Evolutionary conservation across 2,113 vertebrate species (phyloP), one percentile per base, ranked within the genome.

Genomic region (Nyctibius bracteatus): DNA sequence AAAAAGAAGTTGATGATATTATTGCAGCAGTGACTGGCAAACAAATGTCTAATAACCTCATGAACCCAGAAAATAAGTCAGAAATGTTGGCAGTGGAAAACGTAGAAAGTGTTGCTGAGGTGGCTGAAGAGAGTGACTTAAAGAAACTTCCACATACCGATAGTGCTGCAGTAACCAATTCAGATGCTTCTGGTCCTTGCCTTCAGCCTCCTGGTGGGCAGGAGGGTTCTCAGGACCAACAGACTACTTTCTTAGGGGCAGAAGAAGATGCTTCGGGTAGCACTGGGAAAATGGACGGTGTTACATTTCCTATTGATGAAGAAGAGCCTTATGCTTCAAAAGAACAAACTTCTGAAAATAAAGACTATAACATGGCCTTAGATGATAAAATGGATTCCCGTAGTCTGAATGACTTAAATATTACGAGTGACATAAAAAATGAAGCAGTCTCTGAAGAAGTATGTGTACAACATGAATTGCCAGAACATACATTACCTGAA

Each of bases 21-120:
- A 80, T 94, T 59, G 95, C 97, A 66, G 63, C 86, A 82, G 77
- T 82, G 80, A 84, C 91, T 80, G 95, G 94, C 43, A 94, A 94
- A 70, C 95, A 95, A 78, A 72, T 1, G 3, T 35, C 51, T 27
- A 28, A 71, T 83, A n/a, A 77, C 18, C 25, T 83, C 18, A 31
- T 6, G 8, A 43, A 59, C n/a, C 66, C 59, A 51, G 81, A 72
- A n/a, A 54, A 46, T 30, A 92, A 94, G 18, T 18, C 70, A 43
- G 86, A 96, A 84, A 15, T 41, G 3, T 19, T 77, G 24, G 12
- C 39, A 23, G 35, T 84, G 65, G 47, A 74, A 78, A 74, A 67
- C 4, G 28, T 65, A 75, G 88, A 82, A 81, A 63, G 44, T 27
- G 37, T 37, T 65, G 23, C 52, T 63, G 68, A 62, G n/a, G 33